A percentile compares a stretch with the other conserved stretches of the same genome.
Evolutionary conservation across 2,888 invertebrate genomes (phyloP).

Genomic region (Cosmorhoe ocellata): DNA sequence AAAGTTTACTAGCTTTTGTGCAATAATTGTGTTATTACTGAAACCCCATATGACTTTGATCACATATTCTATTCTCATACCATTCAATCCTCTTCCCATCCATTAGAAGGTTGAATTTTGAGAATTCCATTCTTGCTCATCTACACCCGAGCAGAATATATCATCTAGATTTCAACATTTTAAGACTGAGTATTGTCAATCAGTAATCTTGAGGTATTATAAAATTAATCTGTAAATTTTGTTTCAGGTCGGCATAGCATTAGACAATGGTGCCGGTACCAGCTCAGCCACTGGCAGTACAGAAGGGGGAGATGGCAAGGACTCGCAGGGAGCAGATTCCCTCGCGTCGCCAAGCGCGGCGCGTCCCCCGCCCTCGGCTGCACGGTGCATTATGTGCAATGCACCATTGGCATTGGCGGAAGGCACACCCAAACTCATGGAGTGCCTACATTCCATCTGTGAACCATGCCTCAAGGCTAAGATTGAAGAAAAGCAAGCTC

Average conservation of each 20-base stretch:
- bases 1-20: too few relatives aligned
- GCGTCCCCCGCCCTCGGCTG: constrained; percentile 49
- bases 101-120: too few relatives aligned
- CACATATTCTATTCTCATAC: too few relatives aligned
- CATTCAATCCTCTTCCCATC: too few relatives aligned
- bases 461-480: constrained; percentile 88
- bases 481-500: constrained; percentile 73
- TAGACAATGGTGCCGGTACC: constrained; percentile 18
- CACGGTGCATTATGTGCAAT: constrained; percentile 82
- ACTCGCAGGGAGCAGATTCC: constrained; percentile 58
- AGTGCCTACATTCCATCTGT: constrained; percentile 94
- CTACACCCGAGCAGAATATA: too few relatives aligned
- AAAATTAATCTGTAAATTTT: too few relatives aligned
- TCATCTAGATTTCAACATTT: too few relatives aligned
- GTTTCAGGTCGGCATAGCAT: constrained; percentile 5
- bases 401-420: constrained; percentile 57
- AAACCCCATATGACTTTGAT: too few relatives aligned
- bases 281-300: constrained; percentile 26
- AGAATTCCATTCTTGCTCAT: too few relatives aligned
- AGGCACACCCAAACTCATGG: constrained; percentile 89
- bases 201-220: too few relatives aligned
- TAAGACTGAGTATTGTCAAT: too few relatives aligned
- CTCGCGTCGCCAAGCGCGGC: constrained; percentile 61
- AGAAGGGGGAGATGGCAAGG: constrained; percentile 37
- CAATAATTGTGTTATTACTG: too few relatives aligned